Conservation (phyloP, 2,113 vertebrate genomes). For the Zootoca vivipara region DNA sequence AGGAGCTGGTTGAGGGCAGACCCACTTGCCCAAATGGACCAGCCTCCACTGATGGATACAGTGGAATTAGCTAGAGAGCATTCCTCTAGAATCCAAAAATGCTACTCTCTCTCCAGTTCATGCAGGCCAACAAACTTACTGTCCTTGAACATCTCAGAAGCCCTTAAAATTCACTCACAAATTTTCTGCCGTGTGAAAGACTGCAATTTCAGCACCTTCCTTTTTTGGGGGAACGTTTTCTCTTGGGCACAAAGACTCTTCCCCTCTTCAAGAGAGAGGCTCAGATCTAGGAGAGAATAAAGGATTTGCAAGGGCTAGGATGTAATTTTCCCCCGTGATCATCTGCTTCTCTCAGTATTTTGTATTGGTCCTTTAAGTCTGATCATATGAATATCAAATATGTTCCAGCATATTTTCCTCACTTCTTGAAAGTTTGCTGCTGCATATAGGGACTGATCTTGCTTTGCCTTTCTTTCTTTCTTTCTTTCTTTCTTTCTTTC, state of each 20-base stretch:
- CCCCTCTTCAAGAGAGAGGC: not conserved
- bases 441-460: slow-evolving; percentile 11
- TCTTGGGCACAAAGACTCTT: not conserved
- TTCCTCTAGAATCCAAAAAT: not conserved
- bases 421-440: slow-evolving; percentile 13
- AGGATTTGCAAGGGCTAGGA: slow-evolving; percentile 22
- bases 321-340: slow-evolving; percentile 26
- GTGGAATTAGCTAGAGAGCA: not conserved
- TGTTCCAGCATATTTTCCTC: slow-evolving; percentile 30
- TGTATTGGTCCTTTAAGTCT: slow-evolving; percentile 40
- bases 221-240: slow-evolving; percentile 2
- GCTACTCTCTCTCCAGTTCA: not conserved
- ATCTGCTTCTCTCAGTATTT: slow-evolving; percentile 41
- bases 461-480: not conserved
- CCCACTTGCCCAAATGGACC: too few species aligned
- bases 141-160: not conserved
- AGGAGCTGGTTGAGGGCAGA: too few species aligned
- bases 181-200: not conserved
- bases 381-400: slow-evolving; percentile 44
- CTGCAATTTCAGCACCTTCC: slow-evolving; percentile 8
- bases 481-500: not conserved
- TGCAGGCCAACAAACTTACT: not conserved
- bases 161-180: not conserved
- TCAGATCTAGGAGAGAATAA: slow-evolving; percentile 46
- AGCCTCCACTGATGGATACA: too few species aligned